Conservation (phyloP, 2,797 vertebrate genomes). For the Halcyon badia region DNA sequence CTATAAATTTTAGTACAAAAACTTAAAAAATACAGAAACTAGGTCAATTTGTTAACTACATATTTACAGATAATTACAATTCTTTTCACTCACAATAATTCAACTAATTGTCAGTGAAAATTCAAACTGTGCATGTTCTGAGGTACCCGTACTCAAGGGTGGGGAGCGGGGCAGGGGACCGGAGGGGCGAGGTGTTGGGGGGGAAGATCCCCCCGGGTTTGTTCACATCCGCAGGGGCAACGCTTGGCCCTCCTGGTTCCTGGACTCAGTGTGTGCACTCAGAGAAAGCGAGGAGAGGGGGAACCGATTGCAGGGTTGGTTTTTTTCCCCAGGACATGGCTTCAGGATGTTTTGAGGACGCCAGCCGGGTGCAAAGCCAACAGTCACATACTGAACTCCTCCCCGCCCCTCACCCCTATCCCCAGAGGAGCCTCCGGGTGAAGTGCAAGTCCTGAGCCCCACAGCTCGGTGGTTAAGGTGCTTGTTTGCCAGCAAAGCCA, state of each 20-base stretch:
- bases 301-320: background rate
- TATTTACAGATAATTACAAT: conserved; percentile 84
- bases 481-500: conserved; percentile 1
- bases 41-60: conserved; percentile 84
- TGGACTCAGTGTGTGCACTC: conserved; percentile 61
- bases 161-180: conserved; percentile 58
- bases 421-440: background rate
- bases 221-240: conserved; percentile 4
- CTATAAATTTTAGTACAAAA: conserved; percentile 83
- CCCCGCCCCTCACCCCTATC: background rate
- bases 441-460: conserved; percentile 63
- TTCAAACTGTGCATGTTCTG: conserved; percentile 78
- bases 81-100: conserved; percentile 78
- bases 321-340: background rate
- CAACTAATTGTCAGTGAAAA: conserved; percentile 75
- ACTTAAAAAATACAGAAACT: conserved; percentile 83
- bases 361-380: conserved; percentile 43
- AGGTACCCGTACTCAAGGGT: conserved; percentile 81
- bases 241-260: conserved; percentile 36
- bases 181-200: background rate
- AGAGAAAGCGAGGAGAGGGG: conserved; percentile 20
- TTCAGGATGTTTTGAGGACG: background rate
- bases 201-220: conserved; percentile 1
- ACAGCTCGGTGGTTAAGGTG: conserved; percentile 68
- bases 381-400: background rate